Base-by-base conservation (phyloP, 2,888 invertebrate genomes). In the Sinhomidia bicolor region DNA sequence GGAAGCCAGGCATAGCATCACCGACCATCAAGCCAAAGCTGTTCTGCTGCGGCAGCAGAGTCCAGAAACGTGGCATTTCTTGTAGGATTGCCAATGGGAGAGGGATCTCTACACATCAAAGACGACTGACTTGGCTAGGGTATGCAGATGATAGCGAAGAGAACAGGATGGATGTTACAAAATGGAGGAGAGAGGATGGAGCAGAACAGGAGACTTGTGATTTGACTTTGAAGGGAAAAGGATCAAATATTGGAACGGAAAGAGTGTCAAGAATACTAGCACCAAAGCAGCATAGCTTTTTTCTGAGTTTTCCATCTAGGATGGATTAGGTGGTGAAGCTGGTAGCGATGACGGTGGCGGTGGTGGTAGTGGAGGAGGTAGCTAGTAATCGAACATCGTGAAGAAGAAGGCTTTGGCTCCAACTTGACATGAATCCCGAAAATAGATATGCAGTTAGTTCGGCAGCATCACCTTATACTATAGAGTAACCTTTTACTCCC, bases 71-170 rank as follows among this genome's bases (percentile, higher is more conserved):
- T 76, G 51, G 51, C 23, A 51, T 51, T 65, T 82, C 71, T 82
- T 82, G 82, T 82, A 82, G 71, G 71, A 82, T 71, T 82, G 82
- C 82, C 82, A 82, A 82, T 51, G 82, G 82, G 41, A 51, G 51
- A 26, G 51, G 76, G 76, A 76, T 76, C 47, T 76, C 76, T 29
- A 26, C 47, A 51, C 51, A 76, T 76, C 76, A 76, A 76, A 76
- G n/a, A n/a, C n/a, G n/a, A n/a, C n/a, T n/a, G n/a, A n/a, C 29
- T 14, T 76, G 76, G 76, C 76, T 76, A 51, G 76, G 29, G 17
- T 29, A n/a, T 76, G n/a, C 14, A 51, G 76, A 76, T 51, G 76
- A 76, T 41, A 51, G 29, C 9, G 68, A 68, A n/a, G 17, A 36
- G 41, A n/a, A 68, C 1, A n/a, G n/a, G 23, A 20, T 10, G 60